A percentile compares a stretch with the other conserved stretches of the same genome.
Conservation (phyloP, 2,888 invertebrate genomes). For the Philonicus albiceps region DNA sequence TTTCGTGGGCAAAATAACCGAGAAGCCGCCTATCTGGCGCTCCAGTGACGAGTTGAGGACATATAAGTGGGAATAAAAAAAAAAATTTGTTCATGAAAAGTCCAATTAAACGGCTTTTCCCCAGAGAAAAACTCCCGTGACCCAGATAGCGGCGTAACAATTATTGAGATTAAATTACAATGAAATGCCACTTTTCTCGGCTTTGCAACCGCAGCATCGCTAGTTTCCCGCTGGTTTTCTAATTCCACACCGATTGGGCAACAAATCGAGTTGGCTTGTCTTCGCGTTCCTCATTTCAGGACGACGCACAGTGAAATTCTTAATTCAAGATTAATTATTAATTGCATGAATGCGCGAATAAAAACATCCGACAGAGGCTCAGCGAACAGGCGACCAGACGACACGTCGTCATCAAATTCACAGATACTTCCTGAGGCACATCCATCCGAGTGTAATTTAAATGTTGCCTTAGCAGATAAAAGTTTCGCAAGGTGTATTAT, state of each 20-base stretch:
- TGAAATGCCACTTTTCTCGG: not conserved
- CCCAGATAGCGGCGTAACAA: not conserved
- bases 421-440: not conserved
- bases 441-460: not conserved
- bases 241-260: not conserved
- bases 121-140: conserved; percentile 24
- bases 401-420: not conserved
- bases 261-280: not conserved
- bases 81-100: not conserved
- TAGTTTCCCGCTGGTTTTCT: not conserved
- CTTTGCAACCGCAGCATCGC: not conserved
- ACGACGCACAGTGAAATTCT: not conserved
- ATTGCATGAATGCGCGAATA: not conserved
- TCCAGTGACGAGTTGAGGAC: not conserved
- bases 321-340: not conserved
- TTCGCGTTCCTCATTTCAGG: not conserved
- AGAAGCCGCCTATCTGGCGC: not conserved
- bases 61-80: not conserved
- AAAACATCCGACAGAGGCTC: not conserved
- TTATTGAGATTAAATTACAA: conserved; percentile 12
- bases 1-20: not conserved
- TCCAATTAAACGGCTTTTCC: not conserved
- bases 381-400: not conserved
- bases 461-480: not conserved
- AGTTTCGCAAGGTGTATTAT: not conserved